phyloP scores from a whole-genome alignment of 1,140 invertebrate species.

The Agrypnia vestita region DNA sequence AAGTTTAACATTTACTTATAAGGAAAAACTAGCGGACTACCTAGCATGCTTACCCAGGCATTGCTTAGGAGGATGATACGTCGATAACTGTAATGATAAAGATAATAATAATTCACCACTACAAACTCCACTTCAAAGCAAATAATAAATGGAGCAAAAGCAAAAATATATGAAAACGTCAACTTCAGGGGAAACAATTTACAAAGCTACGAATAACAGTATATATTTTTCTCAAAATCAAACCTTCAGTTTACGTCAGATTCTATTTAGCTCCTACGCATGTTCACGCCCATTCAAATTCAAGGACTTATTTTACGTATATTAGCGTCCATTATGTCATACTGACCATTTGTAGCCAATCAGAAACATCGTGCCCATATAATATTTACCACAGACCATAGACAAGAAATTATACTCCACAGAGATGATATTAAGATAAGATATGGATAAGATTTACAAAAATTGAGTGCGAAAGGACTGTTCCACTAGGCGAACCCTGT shows the following conservation, averaged over 20 bases:
- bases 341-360: slow-evolving; percentile 29
- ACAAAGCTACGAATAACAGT: slow-evolving; percentile 16
- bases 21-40: not conserved
- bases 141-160: slow-evolving; percentile 10
- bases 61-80: slow-evolving; percentile 19
- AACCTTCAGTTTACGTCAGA: slow-evolving; percentile 41
- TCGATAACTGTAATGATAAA: slow-evolving; percentile 45
- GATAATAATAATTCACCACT: slow-evolving; percentile 37
- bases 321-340: slow-evolving; percentile 45
- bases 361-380: slow-evolving; percentile 23
- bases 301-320: slow-evolving; percentile 28
- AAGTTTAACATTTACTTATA: too few relatives aligned
- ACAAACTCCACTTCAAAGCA: not conserved
- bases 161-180: slow-evolving; percentile 10
- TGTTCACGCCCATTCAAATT: slow-evolving; percentile 42
- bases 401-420: not conserved
- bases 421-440: too few relatives aligned
- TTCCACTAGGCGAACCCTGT: too few relatives aligned
- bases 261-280: slow-evolving; percentile 45
- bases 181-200: not conserved
- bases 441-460: too few relatives aligned
- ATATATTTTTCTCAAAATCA: slow-evolving; percentile 4
- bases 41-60: slow-evolving; percentile 47
- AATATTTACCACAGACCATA: not conserved
- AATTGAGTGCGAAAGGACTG: too few relatives aligned